Percentiles rank a stretch among this genome's conserved stretches.
Conservation (phyloP, 2,113 vertebrate genomes). For the Dryoscopus gambensis region DNA sequence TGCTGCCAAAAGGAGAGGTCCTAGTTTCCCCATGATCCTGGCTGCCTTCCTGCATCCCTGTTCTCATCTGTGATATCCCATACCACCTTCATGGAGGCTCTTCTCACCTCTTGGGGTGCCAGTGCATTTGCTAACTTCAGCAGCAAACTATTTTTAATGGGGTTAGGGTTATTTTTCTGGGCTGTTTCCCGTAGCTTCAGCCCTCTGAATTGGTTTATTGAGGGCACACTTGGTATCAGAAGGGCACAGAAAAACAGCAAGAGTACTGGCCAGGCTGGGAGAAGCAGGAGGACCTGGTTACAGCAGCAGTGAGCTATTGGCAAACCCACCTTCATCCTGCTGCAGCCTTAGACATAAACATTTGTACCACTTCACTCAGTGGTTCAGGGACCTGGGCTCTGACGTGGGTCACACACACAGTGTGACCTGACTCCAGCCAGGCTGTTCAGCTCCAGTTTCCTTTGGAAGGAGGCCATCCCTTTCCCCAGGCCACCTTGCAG, state of each 20-base stretch:
- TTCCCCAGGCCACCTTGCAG: neutral
- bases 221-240: neutral
- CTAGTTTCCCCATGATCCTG: fast-evolving
- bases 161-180: neutral
- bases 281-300: fast-evolving
- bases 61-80: neutral
- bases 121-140: neutral
- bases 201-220: neutral
- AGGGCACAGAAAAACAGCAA: neutral
- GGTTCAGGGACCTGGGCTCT: neutral
- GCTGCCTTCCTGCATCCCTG: neutral
- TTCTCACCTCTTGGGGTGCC: neutral
- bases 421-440: neutral
- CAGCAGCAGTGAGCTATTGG: neutral
- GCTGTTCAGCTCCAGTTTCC: neutral
- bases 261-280: neutral
- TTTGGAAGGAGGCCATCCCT: conserved; percentile 22
- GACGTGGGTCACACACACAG: neutral
- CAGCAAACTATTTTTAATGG: neutral
- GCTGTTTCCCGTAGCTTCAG: neutral
- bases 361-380: neutral
- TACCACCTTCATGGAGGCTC: neutral
- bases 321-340: neutral
- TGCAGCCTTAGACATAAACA: neutral
- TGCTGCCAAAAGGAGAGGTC: neutral